phyloP scores from a whole-genome alignment of 2,113 vertebrate species.

The Cinclus mexicanus region DNA sequence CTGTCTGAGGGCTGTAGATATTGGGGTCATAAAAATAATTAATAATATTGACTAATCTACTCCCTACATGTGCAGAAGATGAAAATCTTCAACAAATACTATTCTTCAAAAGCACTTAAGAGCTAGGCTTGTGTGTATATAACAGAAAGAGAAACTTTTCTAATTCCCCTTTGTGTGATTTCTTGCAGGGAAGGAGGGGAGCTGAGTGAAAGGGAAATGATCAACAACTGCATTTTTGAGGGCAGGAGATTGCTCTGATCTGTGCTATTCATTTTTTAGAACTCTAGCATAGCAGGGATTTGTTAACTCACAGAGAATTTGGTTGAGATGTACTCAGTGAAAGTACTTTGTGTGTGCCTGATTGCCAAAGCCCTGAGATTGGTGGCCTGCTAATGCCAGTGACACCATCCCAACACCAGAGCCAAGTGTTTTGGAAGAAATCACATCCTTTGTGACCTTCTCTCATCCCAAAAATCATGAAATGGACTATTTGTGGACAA shows the following conservation, averaged over 20 bases:
- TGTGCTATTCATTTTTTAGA: background rate
- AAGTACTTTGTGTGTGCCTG: background rate
- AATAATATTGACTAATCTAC: background rate
- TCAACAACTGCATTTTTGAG: background rate
- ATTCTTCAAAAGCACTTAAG: background rate
- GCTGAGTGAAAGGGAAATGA: background rate
- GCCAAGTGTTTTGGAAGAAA: background rate
- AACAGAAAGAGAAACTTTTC: background rate
- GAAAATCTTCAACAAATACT: background rate
- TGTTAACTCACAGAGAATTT: background rate
- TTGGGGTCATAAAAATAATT: background rate
- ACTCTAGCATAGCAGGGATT: background rate
- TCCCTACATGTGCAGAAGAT: background rate
- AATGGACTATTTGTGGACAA: background rate
- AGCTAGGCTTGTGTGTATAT: background rate
- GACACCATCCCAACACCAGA: background rate
- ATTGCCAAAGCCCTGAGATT: background rate
- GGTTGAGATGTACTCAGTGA: background rate
- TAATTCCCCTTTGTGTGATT: background rate
- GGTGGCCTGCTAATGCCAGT: background rate
- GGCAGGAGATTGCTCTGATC: background rate
- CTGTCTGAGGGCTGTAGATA: background rate
- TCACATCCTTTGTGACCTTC: background rate
- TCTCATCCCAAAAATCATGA: background rate
- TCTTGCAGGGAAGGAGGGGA: fast-evolving